Evolutionary conservation across 2,113 vertebrate species (phyloP).

Genomic region (Pimephales promelas): DNA sequence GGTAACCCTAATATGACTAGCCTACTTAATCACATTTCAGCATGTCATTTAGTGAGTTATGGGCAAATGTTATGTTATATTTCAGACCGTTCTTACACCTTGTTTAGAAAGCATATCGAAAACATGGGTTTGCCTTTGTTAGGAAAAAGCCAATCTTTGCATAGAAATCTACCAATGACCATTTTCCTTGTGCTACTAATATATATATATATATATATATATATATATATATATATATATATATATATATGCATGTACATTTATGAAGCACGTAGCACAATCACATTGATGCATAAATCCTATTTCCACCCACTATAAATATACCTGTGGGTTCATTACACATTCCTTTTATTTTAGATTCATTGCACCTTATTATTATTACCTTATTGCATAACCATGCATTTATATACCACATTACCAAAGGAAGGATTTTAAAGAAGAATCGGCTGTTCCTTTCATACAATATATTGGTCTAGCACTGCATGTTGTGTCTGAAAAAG

Average conservation of each 20-base stretch:
- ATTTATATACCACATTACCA: constrained; percentile 34
- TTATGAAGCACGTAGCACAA: neutral
- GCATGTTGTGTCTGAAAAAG: constrained; percentile 31
- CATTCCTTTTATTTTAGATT: constrained; percentile 32
- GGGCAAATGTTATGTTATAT: neutral
- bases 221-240: neutral
- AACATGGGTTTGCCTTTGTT: neutral
- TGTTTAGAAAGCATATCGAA: neutral
- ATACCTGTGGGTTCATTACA: neutral
- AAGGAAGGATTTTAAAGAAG: constrained; percentile 12
- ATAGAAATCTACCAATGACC: neutral
- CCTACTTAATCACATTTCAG: neutral
- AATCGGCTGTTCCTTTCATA: neutral
- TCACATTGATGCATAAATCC: neutral
- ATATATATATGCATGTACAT: neutral
- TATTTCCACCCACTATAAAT: neutral
- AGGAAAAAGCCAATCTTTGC: neutral
- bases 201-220: neutral
- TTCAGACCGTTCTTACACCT: neutral
- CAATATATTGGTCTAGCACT: neutral
- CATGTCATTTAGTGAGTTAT: neutral
- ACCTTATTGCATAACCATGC: constrained; percentile 18
- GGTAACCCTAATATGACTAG: constrained; percentile 4
- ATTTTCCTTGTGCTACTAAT: neutral
- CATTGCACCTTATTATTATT: too few species aligned